These are phyloP conservation scores for Agonopterix arenella DNA, from an alignment of 2,888 invertebrate species.

Conservation along the genomic window DNA sequence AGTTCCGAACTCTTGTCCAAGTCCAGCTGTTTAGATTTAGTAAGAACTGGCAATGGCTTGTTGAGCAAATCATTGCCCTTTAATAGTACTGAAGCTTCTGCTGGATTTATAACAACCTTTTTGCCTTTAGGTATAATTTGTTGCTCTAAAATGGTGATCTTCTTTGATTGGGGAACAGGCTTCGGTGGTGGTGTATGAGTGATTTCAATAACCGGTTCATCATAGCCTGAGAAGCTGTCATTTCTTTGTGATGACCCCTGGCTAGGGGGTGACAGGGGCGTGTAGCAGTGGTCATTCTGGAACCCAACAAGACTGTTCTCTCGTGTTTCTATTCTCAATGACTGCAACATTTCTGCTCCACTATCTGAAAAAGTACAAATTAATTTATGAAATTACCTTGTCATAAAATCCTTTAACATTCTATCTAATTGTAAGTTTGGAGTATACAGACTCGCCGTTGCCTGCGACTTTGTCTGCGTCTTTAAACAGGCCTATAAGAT, in stretches of 20 bases:
- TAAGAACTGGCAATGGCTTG: constrained; percentile 46
- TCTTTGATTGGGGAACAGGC: constrained; percentile 59
- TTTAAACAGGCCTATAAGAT: too few relatives aligned
- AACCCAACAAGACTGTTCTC: constrained; percentile 79
- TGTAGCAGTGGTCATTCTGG: constrained; percentile 89
- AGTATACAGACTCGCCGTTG: too few relatives aligned
- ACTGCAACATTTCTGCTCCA: constrained; percentile 71
- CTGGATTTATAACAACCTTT: constrained; percentile 54
- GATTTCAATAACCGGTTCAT: constrained; percentile 66
- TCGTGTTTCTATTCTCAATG: constrained; percentile 64
- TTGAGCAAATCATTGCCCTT: constrained; percentile 60
- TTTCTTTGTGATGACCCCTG: constrained; percentile 54
- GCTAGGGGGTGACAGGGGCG: constrained; percentile 81
- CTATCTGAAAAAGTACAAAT: constrained; percentile 44
- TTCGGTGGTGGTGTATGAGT: constrained; percentile 61
- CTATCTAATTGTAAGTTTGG: too few relatives aligned
- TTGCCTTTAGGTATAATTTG: constrained; percentile 71
- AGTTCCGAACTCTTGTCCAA: constrained; percentile 47
- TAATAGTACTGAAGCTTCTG: constrained; percentile 46
- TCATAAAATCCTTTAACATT: too few relatives aligned
- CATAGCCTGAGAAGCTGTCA: constrained; percentile 46
- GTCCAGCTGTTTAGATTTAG: constrained; percentile 45
- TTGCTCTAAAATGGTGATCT: constrained; percentile 69
- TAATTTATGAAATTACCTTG: not conserved
- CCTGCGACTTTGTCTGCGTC: too few relatives aligned